phyloP scores from a whole-genome alignment of 1,140 invertebrate species.

The Caenorhabditis inopinata region DNA sequence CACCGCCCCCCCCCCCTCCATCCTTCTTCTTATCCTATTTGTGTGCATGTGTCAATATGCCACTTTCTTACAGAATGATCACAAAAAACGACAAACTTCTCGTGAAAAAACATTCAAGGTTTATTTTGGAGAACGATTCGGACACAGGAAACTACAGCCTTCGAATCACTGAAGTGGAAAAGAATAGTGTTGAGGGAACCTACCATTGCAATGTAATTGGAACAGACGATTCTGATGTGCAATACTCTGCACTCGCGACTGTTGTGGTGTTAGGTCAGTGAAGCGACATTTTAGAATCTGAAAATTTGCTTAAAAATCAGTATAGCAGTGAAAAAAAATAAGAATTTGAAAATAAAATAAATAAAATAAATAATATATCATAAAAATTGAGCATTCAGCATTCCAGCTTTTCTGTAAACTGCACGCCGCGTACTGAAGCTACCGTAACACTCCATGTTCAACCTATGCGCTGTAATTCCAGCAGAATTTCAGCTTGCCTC shows the following conservation, averaged over 20 bases:
- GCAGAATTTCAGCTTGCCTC: too few relatives aligned
- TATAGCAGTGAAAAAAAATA: too few relatives aligned
- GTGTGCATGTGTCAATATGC: too few relatives aligned
- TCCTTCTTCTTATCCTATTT: too few relatives aligned
- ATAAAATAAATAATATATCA: too few relatives aligned
- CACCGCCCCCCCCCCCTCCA: too few relatives aligned
- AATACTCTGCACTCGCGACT: background rate
- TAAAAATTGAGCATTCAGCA: too few relatives aligned
- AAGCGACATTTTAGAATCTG: background rate
- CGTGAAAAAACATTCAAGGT: background rate
- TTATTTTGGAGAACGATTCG: conserved; percentile 2
- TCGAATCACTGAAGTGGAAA: conserved; percentile 26
- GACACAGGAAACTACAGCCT: conserved; percentile 29
- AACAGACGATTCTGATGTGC: conserved; percentile 5
- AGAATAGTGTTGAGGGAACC: conserved; percentile 3
- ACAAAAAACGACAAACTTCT: conserved; percentile 16
- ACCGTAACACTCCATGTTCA: too few relatives aligned
- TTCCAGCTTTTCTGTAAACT: too few relatives aligned
- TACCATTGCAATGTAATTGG: conserved; percentile 26
- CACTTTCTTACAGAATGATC: background rate
- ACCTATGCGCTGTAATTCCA: too few relatives aligned
- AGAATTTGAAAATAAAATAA: too few relatives aligned
- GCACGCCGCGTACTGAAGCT: too few relatives aligned
- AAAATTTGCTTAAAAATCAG: background rate
- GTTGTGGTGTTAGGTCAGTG: background rate